Evolutionary conservation across 2,113 vertebrate genomes (phyloP).

Genomic region (Lipophrys pholis): DNA sequence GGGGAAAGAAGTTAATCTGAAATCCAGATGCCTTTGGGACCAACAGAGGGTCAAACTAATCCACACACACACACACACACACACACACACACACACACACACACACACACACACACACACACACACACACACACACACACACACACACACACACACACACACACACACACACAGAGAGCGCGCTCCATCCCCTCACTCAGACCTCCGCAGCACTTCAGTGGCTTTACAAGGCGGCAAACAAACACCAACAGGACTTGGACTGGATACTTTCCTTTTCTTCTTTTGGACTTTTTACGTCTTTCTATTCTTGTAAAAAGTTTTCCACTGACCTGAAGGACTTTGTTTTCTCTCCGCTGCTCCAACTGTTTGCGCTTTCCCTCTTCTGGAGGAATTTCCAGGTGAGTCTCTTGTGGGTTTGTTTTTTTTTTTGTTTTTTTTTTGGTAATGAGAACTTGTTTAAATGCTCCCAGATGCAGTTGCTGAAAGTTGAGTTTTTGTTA

Average conservation of each 20-base stretch:
- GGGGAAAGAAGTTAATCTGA: slow-evolving; percentile 65
- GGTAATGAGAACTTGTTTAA: slow-evolving; percentile 29
- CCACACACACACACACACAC: slow-evolving; percentile 27
- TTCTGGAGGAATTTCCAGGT: slow-evolving; percentile 73
- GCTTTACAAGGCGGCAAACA: slow-evolving; percentile 64
- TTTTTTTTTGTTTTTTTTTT: no score
- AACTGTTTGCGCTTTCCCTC: slow-evolving; percentile 11
- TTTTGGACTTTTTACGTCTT: slow-evolving; percentile 23
- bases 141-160: slow-evolving; percentile 35
- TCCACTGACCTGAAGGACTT: slow-evolving; percentile 29
- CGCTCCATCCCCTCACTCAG: slow-evolving; percentile 44
- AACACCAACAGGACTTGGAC: slow-evolving; percentile 46
- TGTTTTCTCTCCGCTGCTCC: slow-evolving; percentile 20
- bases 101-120: slow-evolving; percentile 27
- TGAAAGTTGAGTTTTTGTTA: not conserved
- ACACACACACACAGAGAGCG: slow-evolving; percentile 18
- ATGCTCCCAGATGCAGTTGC: slow-evolving; percentile 39
- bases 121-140: slow-evolving; percentile 26
- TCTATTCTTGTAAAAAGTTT: slow-evolving; percentile 57
- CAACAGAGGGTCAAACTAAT: slow-evolving; percentile 66
- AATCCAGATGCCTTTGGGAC: slow-evolving; percentile 78
- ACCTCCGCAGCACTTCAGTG: slow-evolving; percentile 24
- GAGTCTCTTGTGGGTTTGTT: slow-evolving; percentile 55
- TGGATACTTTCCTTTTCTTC: slow-evolving; percentile 52
- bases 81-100: not conserved